phyloP scores from a whole-genome alignment of 2,113 vertebrate genomes.

The Eonycteris spelaea region DNA sequence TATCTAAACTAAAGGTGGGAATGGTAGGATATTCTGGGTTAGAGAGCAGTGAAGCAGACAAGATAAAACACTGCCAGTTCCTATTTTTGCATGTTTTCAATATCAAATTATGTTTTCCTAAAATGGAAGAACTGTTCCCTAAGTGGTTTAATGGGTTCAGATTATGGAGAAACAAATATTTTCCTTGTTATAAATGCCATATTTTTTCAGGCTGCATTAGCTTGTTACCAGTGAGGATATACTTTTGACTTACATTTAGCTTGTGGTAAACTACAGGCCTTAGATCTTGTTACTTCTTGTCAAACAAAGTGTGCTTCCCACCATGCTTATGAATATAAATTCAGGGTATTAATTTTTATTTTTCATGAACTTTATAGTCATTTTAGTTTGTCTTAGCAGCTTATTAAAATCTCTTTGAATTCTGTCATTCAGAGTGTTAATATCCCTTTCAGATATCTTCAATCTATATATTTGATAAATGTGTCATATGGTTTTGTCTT shows the following conservation, averaged over 20 bases:
- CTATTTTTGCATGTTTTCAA: constrained; percentile 6
- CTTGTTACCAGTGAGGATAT: not conserved
- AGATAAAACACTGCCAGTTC: not conserved
- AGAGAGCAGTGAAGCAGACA: not conserved
- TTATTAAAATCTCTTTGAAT: not conserved
- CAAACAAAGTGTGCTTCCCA: not conserved
- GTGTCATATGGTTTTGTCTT: not conserved
- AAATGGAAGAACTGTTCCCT: not conserved
- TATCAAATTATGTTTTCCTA: constrained; percentile 38
- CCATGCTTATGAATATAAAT: not conserved
- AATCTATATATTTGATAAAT: not conserved
- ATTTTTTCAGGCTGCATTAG: not conserved
- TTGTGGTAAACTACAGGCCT: not conserved
- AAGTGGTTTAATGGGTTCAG: not conserved
- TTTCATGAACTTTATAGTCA: not conserved
- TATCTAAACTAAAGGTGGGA: not conserved
- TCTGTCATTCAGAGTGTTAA: not conserved
- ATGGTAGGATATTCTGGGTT: not conserved
- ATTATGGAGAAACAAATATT: not conserved
- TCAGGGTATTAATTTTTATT: constrained; percentile 4
- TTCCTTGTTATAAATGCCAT: not conserved
- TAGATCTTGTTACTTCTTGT: constrained; percentile 6
- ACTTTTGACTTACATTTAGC: not conserved
- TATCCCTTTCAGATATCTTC: constrained; percentile 21
- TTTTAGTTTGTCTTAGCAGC: not conserved